A percentile compares a stretch with the other conserved stretches of the same genome.
Evolutionary conservation across 2,797 vertebrate genomes (phyloP).

Genomic region (Siniperca undulata): DNA sequence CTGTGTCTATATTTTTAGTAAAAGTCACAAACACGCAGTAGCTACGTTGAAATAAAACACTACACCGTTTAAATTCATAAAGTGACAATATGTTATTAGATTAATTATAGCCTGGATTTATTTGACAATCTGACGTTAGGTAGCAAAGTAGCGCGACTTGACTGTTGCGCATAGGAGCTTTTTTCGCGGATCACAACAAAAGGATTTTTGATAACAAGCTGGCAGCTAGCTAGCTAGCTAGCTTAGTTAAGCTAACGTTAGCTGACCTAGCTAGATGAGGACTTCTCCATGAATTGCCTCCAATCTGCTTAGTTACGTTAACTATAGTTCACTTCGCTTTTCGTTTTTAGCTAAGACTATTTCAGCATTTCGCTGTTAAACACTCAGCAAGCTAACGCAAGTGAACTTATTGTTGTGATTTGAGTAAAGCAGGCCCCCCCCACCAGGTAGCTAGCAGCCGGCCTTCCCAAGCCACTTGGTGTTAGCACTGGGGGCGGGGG

Average conservation of each 20-base stretch:
- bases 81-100: neutral
- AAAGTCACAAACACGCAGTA: slow-evolving; percentile 20
- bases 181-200: slow-evolving; percentile 83
- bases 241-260: slow-evolving; percentile 71
- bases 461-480: slow-evolving; percentile 63
- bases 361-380: slow-evolving; percentile 10
- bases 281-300: neutral
- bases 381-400: slow-evolving; percentile 16
- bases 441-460: slow-evolving; percentile 68
- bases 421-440: slow-evolving; percentile 59
- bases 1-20: slow-evolving; percentile 24
- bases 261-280: slow-evolving; percentile 41
- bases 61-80: neutral
- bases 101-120: neutral
- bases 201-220: slow-evolving; percentile 84
- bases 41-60: neutral
- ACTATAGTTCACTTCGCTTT: neutral
- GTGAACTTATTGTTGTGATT: slow-evolving; percentile 67
- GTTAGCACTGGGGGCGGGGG: slow-evolving; percentile 33
- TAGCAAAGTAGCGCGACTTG: slow-evolving; percentile 55
- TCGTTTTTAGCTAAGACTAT: neutral
- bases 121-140: slow-evolving; percentile 27
- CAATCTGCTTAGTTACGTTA: neutral
- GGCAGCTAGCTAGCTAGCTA: slow-evolving; percentile 73
- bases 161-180: slow-evolving; percentile 75